A percentile compares a stretch with the other conserved stretches of the same genome.
Conservation (phyloP, 2,888 invertebrate genomes). For the Zygaena filipendulae region DNA sequence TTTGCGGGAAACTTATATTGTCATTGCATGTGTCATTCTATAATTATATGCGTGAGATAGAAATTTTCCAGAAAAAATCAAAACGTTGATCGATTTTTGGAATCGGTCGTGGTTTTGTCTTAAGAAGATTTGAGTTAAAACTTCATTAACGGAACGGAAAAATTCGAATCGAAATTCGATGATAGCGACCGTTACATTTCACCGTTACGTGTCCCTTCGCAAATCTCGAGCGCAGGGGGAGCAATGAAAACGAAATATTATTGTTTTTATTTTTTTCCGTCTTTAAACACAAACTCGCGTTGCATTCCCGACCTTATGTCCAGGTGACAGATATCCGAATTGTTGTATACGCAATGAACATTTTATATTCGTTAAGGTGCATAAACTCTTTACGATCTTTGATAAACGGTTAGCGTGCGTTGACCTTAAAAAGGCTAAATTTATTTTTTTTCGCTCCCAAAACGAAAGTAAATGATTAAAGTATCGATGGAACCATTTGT, state of each 20-base stretch:
- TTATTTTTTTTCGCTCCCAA: constrained; percentile 6
- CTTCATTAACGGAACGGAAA: constrained; percentile 8
- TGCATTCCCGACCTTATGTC: constrained; percentile 6
- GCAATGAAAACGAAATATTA: constrained; percentile 19
- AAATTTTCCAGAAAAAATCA: too few species aligned
- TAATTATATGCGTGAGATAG: too few species aligned
- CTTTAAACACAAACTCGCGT: too few species aligned
- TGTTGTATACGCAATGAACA: neutral
- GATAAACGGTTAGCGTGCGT: constrained; percentile 22
- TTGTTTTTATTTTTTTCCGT: too few species aligned
- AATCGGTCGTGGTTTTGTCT: constrained; percentile 18
- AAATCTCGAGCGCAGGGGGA: constrained; percentile 32
- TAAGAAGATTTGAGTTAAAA: constrained; percentile 3
- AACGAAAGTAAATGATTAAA: constrained; percentile 3
- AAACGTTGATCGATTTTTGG: too few species aligned
- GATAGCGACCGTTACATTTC: constrained; percentile 39
- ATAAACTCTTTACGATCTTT: constrained; percentile 19
- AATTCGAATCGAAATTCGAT: constrained; percentile 27
- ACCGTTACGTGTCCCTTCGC: constrained; percentile 55
- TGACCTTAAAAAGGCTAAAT: constrained; percentile 18
- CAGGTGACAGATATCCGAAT: constrained; percentile 7
- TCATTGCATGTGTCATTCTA: too few species aligned
- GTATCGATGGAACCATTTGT: neutral
- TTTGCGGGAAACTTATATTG: too few species aligned
- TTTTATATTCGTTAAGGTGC: constrained; percentile 4